phyloP scores from a whole-genome alignment of 2,797 vertebrate genomes.

The Cirrhinus molitorella region DNA sequence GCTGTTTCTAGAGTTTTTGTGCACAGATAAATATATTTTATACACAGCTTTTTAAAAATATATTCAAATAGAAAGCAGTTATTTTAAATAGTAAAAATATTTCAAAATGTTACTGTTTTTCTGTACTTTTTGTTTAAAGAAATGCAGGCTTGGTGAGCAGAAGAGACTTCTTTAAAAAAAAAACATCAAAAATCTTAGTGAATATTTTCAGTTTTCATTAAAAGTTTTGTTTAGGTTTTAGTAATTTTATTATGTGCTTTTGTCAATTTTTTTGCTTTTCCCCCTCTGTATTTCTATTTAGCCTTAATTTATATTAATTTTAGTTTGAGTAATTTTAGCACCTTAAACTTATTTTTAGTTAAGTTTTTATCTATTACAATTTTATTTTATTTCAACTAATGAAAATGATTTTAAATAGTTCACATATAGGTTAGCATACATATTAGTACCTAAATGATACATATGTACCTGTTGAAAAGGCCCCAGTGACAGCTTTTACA shows the following conservation, averaged over 20 bases:
- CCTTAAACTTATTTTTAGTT: neutral
- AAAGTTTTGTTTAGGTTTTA: too few species aligned
- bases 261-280: neutral
- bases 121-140: too few species aligned
- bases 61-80: too few species aligned
- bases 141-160: too few species aligned
- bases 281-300: neutral
- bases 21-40: neutral
- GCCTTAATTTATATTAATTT: neutral
- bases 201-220: too few species aligned
- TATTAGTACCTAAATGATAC: neutral
- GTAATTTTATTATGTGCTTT: neutral
- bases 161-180: too few species aligned
- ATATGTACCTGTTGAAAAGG: neutral
- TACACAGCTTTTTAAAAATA: too few species aligned
- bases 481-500: neutral
- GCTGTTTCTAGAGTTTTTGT: neutral
- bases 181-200: too few species aligned
- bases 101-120: too few species aligned
- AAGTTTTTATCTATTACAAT: neutral
- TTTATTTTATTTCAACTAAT: neutral
- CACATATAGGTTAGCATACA: neutral
- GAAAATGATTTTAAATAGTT: neutral
- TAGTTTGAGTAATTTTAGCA: neutral
- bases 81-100: too few species aligned